Evolutionary conservation across 2,113 vertebrate species (phyloP).

Genomic region (Tringa solitaria): DNA sequence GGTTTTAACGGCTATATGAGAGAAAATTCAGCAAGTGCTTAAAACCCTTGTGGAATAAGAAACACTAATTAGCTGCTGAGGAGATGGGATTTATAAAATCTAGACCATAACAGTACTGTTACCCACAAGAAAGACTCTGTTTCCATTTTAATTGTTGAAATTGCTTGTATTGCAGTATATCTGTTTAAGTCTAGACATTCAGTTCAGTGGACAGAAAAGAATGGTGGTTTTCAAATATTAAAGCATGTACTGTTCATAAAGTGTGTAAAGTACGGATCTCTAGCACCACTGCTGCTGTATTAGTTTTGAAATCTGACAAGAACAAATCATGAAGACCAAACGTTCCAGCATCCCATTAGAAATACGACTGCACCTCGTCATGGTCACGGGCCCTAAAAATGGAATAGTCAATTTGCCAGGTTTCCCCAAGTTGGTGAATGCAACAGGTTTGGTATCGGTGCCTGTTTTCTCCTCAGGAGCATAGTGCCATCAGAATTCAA

Average conservation of each 20-base stretch:
- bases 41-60: neutral
- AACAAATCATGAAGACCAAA: neutral
- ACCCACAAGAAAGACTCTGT: neutral
- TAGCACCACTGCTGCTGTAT: neutral
- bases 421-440: neutral
- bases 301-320: neutral
- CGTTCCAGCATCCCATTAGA: neutral
- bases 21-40: neutral
- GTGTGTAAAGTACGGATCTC: neutral
- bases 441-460: neutral
- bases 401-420: neutral
- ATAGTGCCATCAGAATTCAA: neutral
- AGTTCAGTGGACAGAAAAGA: neutral
- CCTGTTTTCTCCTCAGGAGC: neutral
- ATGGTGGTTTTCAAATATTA: neutral
- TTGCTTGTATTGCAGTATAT: neutral
- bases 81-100: neutral
- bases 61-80: neutral
- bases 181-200: neutral
- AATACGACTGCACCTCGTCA: neutral
- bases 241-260: neutral
- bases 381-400: neutral
- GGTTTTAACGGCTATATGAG: neutral
- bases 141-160: neutral
- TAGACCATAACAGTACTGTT: neutral